Base-by-base conservation (phyloP, 2,113 vertebrate genomes). In the Phylloscopus whistleri region DNA sequence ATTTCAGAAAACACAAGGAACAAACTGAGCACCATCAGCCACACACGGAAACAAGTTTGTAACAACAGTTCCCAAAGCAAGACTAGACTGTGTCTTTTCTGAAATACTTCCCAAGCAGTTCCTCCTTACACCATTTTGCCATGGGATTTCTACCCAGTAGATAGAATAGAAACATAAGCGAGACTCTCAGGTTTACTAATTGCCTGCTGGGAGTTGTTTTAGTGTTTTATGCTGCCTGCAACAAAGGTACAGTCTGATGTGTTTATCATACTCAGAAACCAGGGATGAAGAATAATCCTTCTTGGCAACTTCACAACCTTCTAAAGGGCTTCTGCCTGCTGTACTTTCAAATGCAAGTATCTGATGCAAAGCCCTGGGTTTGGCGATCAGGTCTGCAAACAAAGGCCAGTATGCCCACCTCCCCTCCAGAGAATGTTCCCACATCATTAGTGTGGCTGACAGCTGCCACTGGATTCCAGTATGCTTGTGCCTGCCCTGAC, bases 1-100 rank as follows among this genome's bases (percentile, higher is more conserved):
- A 91, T 78, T 82, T 80, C 13, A 37, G 85, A 79, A 93, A 94
- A 82, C 21, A 46, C 43, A 86, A 89, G 64, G 86, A 84, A 91
- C 30, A 70, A 95, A 76, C 64, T 11, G 66, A 76, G 58, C 66
- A 83, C 21, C 63, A 81, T 58, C 62, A 90, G 30, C 75, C 72
- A 62, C 81, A 76, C 12, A 16, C 2, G 5, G 52, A 68, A 82
- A 87, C 48, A n/a, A 70, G 59, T 90, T 52, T 84, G 2, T 53
- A 91, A 67, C 30, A 80, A 66, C 56, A 72, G 39, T 15, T 84
- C 17, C 52, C 48, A 86, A 95, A 93, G 81, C 24, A 81, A 82
- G 48, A 73, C 35, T n/a, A 67, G 35, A 77, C 55, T 0, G 1
- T 51, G 27, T 41, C 35, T 63, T 59, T 83, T 94, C 41, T 58